Evolutionary conservation across 1,140 invertebrate genomes (phyloP).

Genomic region (Drosophila willistoni): DNA sequence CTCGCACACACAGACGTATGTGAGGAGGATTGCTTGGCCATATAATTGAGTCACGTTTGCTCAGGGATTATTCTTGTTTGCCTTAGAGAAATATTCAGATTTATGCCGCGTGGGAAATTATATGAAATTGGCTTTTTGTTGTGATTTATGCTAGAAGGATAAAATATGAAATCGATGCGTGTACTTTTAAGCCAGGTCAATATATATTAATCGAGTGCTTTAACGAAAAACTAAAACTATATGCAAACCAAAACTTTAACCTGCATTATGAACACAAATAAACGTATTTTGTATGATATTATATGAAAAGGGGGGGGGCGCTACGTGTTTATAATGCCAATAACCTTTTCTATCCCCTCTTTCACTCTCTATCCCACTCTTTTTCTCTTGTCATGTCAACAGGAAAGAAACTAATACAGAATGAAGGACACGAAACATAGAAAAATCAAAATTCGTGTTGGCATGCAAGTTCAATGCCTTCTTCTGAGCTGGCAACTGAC

Average conservation of each 20-base stretch:
- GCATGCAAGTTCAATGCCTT: constrained; percentile 66
- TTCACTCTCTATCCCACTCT: neutral
- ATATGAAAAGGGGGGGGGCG: constrained; percentile 36
- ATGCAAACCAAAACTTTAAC: constrained; percentile 26
- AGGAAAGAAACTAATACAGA: constrained; percentile 43
- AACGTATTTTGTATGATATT: constrained; percentile 66
- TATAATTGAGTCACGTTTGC: constrained; percentile 82
- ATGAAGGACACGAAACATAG: constrained; percentile 5
- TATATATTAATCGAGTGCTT: constrained; percentile 6
- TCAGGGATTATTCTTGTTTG: constrained; percentile 50
- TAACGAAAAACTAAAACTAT: constrained; percentile 1
- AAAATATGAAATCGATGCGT: constrained; percentile 1
- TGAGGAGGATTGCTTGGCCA: constrained; percentile 45
- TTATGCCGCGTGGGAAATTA: constrained; percentile 66
- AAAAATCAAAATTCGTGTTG: constrained; percentile 77
- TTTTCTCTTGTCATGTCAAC: neutral
- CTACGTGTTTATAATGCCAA: constrained; percentile 77
- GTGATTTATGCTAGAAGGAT: constrained; percentile 59
- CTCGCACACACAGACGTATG: constrained; percentile 22
- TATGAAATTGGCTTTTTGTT: constrained; percentile 38
- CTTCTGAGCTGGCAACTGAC: neutral
- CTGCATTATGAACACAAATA: constrained; percentile 67
- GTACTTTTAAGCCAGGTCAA: neutral
- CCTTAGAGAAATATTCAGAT: constrained; percentile 67
- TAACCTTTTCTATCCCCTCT: constrained; percentile 30